Base-by-base conservation (phyloP, 1,140 invertebrate genomes). In the Ostrea edulis region DNA sequence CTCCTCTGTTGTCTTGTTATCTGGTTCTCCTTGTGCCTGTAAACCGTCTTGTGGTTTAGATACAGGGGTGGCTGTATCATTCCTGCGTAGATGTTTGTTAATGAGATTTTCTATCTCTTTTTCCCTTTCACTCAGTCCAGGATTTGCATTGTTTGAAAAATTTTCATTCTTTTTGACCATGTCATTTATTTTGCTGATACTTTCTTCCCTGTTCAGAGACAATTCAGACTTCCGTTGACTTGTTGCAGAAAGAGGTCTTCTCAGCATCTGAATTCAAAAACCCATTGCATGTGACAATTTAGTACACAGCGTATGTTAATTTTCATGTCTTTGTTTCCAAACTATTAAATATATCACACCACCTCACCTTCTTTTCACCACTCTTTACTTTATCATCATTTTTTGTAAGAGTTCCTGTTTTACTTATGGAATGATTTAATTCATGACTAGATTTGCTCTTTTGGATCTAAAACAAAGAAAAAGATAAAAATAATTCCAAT, bases 31-130 rank as follows among this genome's bases (percentile, higher is more conserved):
- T 29, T 35, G 14, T 35, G 20, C 14, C 0, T 12, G 54, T 9
- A 0, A n/a, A 44, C 11, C 65, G 20, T 52, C 71, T 29, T 83
- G 44, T 44, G 68, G 54, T 51, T 55, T 82, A 71, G 25, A 81
- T 29, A 53, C 54, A 22, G 86, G 58, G 17, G 52, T 55, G 71
- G 65, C 71, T 52, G 86, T 14, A 17, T 77, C 29, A 77, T 77
- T 77, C 29, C 68, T 77, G 68, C 68, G 68, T 77, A 77, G 68
- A 84, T 87, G 86, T 88, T 88, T 90, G 4, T 90, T 86, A 52
- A 90, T 77, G 7, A 90, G 82, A 58, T 86, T 88, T 53, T 90
- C 88, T 54, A 90, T 90, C 62, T 89, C 88, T 85, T 82, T 86
- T 82, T 90, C 86, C 77, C 87, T 87, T 85, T 58, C 54, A 29